Base-by-base conservation (phyloP, 2,888 invertebrate species). In the Habrosyne pyritoides region DNA sequence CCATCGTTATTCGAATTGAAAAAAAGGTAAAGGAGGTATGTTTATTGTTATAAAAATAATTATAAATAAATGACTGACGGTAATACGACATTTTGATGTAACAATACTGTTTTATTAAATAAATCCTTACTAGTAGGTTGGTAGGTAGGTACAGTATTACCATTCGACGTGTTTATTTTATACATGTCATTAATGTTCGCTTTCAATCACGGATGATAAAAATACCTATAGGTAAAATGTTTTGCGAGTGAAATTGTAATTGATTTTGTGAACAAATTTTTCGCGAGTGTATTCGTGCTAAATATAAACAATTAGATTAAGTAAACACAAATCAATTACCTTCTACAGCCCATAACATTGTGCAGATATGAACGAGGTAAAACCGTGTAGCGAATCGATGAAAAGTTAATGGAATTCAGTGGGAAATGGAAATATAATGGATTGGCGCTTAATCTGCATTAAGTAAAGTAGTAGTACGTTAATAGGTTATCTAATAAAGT, bases 311-410 rank as follows among this genome's bases (percentile, higher is more conserved):
- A 30, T 28, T 21, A 18, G 50, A 50, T 28, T 21, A 10, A n/a
- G 49, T 49, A 49, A 49, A 49, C 49, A 49, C 28, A 10, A 28
- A 50, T 49, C 26, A 49, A 49, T 50, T 28, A 28, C 49, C 18
- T 26, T 49, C 49, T 24, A 49, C 14, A 12, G 50, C 21, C 28
- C 14, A 48, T 48, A 21, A 50, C 50, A 50, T 5, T 50, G 50
- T 50, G 50, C 50, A 50, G 50, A 30, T 50, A 30, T 30, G n/a
- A 22, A 22, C 49, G 49, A 49, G 49, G 26, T 28, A 49, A 50
- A 50, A 28, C 28, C 14, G 21, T 14, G 28, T 18, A 28, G 18
- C 18, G 12, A 30, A 24, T 28, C 28, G 28, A 28, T 50, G 28
- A 50, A 50, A 50, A 10, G 50, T 28, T 50, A 28, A 50, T 28